Percentiles rank a stretch among this genome's conserved stretches.
Evolutionary conservation across 2,113 vertebrate species (phyloP).

Genomic region (Tringa solitaria): DNA sequence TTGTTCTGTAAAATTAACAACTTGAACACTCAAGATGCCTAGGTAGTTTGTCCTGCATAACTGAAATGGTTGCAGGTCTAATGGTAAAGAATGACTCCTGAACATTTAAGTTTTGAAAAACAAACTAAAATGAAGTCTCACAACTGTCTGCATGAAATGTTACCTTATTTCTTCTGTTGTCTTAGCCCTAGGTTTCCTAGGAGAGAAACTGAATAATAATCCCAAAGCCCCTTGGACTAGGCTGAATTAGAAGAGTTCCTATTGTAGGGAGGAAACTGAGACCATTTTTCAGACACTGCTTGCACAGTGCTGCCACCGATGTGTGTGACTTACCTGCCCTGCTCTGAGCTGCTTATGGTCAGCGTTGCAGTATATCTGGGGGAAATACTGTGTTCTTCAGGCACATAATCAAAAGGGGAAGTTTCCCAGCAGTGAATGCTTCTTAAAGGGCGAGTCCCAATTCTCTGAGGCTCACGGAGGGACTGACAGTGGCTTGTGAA

Average conservation of each 20-base stretch:
- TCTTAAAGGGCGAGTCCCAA: background rate
- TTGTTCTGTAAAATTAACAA: background rate
- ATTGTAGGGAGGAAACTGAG: background rate
- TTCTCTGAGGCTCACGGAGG: background rate
- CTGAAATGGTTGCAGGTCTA: background rate
- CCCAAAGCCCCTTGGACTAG: accelerated
- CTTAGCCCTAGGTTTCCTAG: background rate
- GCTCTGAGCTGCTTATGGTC: background rate
- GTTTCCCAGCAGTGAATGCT: background rate
- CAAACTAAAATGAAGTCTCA: background rate
- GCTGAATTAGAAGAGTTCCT: background rate
- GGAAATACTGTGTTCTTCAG: background rate
- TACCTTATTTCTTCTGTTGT: background rate
- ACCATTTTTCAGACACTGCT: background rate
- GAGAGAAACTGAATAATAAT: background rate
- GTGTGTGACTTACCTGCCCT: background rate
- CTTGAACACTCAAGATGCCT: background rate
- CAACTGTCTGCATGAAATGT: background rate
- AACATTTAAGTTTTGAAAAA: background rate
- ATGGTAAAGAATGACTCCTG: background rate
- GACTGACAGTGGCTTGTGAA: background rate
- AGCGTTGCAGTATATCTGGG: background rate
- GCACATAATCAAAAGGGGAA: background rate
- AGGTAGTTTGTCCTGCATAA: background rate
- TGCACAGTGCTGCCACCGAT: background rate